Percentiles rank a stretch among this genome's conserved stretches.
phyloP scores from a whole-genome alignment of 2,113 vertebrate genomes.

The Salvelinus namaycush region DNA sequence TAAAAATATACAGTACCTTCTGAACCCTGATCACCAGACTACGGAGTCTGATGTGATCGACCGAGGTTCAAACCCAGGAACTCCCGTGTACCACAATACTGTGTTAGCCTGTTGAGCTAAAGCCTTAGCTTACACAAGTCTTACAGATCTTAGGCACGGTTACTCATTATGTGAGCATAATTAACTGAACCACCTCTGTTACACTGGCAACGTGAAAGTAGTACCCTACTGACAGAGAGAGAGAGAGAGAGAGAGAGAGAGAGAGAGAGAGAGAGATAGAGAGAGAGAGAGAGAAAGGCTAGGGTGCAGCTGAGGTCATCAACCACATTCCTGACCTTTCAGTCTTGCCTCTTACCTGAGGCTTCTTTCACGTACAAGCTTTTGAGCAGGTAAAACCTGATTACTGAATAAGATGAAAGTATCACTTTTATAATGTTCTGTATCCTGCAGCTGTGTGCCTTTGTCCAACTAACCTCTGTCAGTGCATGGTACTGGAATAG shows the following conservation, averaged over 20 bases:
- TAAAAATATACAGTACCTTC: too few species aligned
- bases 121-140: too few species aligned
- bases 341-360: conserved; percentile 22
- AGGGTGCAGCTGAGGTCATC: conserved; percentile 35
- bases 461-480: conserved; percentile 37
- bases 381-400: conserved; percentile 22
- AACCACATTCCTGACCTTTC: conserved; percentile 1
- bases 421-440: conserved; percentile 1
- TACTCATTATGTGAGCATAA: too few species aligned
- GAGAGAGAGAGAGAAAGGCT: not conserved
- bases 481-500: conserved; percentile 42
- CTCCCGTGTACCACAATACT: too few species aligned
- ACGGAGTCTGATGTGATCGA: too few species aligned
- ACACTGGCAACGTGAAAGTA: too few species aligned
- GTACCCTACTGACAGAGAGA: not conserved
- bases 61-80: too few species aligned
- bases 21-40: too few species aligned
- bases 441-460: conserved; percentile 44
- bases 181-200: not conserved
- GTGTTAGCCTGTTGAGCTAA: too few species aligned
- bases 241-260: not conserved
- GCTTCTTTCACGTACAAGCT: conserved; percentile 41
- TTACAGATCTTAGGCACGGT: too few species aligned
- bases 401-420: conserved; percentile 44
- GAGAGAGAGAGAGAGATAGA: not conserved